Evolutionary conservation across 2,113 vertebrate species (phyloP).

Genomic region (Talpa occidentalis): DNA sequence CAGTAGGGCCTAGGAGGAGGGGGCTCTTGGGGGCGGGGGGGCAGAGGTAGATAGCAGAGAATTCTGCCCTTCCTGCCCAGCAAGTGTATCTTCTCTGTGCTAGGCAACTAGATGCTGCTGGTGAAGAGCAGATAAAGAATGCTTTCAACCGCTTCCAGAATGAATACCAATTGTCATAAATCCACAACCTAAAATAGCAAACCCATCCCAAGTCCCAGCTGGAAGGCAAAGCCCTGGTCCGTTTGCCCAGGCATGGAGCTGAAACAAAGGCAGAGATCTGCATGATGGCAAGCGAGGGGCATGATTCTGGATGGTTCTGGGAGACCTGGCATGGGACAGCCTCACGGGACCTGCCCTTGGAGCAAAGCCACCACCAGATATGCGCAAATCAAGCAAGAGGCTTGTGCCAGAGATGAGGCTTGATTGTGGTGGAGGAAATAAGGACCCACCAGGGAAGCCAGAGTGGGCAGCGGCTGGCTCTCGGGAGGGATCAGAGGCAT

Average conservation of each 20-base stretch:
- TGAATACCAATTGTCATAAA: conserved; percentile 9
- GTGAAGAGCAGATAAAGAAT: conserved; percentile 25
- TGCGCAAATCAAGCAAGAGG: background rate
- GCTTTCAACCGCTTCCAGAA: conserved; percentile 16
- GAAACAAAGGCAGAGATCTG: background rate
- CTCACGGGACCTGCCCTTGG: background rate
- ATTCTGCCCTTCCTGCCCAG: conserved; percentile 12
- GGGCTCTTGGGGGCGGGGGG: background rate
- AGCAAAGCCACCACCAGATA: background rate
- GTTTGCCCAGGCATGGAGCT: background rate
- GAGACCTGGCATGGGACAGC: background rate
- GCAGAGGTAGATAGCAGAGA: background rate
- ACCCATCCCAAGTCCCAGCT: background rate
- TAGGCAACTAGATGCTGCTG: background rate
- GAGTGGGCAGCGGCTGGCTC: background rate
- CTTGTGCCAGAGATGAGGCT: background rate
- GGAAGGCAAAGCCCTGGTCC: background rate
- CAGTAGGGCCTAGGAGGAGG: background rate
- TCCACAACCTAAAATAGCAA: background rate
- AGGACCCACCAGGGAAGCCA: background rate
- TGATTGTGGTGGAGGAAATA: background rate
- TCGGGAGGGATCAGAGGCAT: background rate
- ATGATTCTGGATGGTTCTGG: background rate
- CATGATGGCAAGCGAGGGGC: background rate
- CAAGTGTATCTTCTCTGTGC: background rate